Evolutionary conservation across 2,888 invertebrate species (phyloP), one percentile per base, ranked within the genome.

Genomic region (Diabrotica balteata): DNA sequence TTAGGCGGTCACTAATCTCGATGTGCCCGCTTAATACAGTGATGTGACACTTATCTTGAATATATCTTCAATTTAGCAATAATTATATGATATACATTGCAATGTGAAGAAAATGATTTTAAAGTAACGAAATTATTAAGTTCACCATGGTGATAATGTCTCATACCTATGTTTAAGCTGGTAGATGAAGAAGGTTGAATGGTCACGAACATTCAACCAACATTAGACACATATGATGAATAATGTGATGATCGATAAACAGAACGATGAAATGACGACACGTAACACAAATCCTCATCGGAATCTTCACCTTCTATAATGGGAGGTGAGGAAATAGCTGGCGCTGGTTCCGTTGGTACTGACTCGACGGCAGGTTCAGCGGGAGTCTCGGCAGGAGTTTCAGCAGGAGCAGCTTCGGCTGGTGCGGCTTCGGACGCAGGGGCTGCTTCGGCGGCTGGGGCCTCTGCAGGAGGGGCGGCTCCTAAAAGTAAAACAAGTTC

Each of bases 371-470:
- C 80, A 61, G 79, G 69, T 53, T 60, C 69, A 69, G 73, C 69
- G 44, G 79, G 76, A 10, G 81, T 77, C 22, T 57, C 72, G 80
- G 76, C 70, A 7, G 75, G 65, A 50, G 73, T 52, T 42, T 59
- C 61, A 8, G 63, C 63, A 8, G 64, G 53, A 64, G 64, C 59
- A 57, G 60, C 80, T 63, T 78, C 73, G 4, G 77, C 67, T 61
- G 47, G 49, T 9, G 70, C 66, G 8, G 63, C 63, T 55, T 68
- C 73, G 32, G 84, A 66, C 8, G 71, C 63, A 49, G 77, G 70
- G 49, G 70, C 70, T 42, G 68, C 73, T 75, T 81, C 84, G 0
- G 82, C 78, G 55, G 81, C 83, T 65, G 82, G 83, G 44, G 71
- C 80, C 10, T 80, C 73, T 22, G 79, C 73, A n/a, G 78, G 78